A percentile compares a stretch with the other conserved stretches of the same genome.
These are phyloP conservation scores for Callospermophilus lateralis DNA, from an alignment of 2,113 vertebrate species.

Conservation along the genomic window DNA sequence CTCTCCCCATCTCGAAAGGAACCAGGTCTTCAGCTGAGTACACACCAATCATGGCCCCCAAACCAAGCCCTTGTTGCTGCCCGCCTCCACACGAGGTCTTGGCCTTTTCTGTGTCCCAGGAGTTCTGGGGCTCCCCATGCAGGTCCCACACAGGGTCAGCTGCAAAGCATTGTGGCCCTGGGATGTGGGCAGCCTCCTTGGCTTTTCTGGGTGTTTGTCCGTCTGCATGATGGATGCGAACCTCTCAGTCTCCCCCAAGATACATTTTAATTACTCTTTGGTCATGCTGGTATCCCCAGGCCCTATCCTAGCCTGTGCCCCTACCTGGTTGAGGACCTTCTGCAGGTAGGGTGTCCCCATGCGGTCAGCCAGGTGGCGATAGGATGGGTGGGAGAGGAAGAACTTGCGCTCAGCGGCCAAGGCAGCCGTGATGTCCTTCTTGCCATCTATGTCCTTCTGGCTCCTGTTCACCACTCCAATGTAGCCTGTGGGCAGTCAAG, in stretches of 20 bases:
- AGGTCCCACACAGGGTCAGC: background rate
- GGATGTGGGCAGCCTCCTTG: background rate
- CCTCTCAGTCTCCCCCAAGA: background rate
- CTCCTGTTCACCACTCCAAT: conserved; percentile 99
- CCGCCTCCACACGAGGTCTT: background rate
- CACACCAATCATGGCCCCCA: background rate
- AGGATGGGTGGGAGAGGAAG: conserved; percentile 96
- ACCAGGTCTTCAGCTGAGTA: background rate
- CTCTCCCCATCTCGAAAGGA: background rate
- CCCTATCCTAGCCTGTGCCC: background rate
- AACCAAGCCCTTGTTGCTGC: background rate
- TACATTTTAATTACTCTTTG: background rate
- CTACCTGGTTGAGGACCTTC: conserved; percentile 98
- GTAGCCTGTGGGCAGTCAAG: conserved; percentile 90
- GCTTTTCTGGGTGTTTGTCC: background rate
- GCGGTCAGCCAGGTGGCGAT: conserved; percentile 98
- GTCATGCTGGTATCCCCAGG: background rate
- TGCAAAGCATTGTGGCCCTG: background rate
- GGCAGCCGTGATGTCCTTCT: conserved; percentile 97
- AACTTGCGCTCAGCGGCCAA: conserved; percentile 97
- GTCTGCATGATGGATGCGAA: background rate
- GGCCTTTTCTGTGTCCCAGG: background rate
- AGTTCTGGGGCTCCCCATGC: background rate
- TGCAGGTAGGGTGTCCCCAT: conserved; percentile 99
- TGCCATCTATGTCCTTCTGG: conserved; percentile 99